Evolutionary conservation across 2,113 vertebrate genomes (phyloP), one percentile per base, ranked within the genome.

Genomic region (Hippocampus mohnikei): DNA sequence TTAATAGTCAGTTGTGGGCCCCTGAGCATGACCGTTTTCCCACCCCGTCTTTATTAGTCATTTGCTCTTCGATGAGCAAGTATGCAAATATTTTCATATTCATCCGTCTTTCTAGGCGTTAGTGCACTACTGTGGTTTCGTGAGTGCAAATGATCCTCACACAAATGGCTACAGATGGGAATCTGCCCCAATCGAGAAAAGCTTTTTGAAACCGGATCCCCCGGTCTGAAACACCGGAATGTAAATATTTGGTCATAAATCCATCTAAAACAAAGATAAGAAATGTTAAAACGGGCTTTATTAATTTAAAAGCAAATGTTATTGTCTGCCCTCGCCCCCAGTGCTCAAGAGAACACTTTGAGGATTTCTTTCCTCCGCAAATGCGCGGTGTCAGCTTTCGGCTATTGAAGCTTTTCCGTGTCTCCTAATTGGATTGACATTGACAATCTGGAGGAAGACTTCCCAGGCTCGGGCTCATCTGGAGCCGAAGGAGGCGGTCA

Each of bases 221-320:
- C 93, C 33, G 33, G 94, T 23, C 89, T 95, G 97, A 96, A 95
- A 96, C 92, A 89, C 79, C 84, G 93, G 94, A 94, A 95, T 95
- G 95, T 97, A 98, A 98, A 98, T 98, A 98, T 98, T 98, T 98
- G 91, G 90, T 89, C 86, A 76, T 93, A 94, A 94, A 93, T 88
- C 83, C 87, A 88, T 91, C 90, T 85, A 92, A 93, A 92, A 91
- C 91, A 90, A 94, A 93, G 94, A 93, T 94, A 95, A 93, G 92
- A 91, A 93, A 94, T 93, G 88, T 92, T 92, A 93, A 95, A 96
- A 93, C 84, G 90, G 88, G 88, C 92, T 93, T 95, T 93, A 94
- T 94, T 93, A 93, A 93, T 94, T 93, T 92, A 92, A 92, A 93
- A 92, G 92, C 92, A 94, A 94, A 92, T 94, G 81, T 92, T 93